phyloP scores from a whole-genome alignment of 2,888 invertebrate species.

The Trachelus stipa region DNA sequence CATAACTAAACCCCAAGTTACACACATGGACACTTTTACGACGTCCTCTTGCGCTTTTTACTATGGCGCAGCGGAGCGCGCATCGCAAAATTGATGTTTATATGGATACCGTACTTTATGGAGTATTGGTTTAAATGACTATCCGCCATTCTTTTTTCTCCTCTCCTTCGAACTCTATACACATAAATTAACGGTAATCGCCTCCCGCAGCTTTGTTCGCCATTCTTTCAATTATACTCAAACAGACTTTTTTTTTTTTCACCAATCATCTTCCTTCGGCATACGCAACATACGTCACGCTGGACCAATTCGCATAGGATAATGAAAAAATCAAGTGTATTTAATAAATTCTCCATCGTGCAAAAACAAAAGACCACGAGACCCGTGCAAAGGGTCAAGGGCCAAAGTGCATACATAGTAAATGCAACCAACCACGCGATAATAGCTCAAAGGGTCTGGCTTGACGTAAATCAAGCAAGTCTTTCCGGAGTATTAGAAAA shows the following conservation, averaged over 20 bases:
- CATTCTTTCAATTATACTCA: background rate
- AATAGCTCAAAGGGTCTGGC: background rate
- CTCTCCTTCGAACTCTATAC: background rate
- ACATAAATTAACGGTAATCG: slow-evolving; percentile 9
- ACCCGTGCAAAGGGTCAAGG: background rate
- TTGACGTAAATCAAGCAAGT: background rate
- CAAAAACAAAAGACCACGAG: background rate
- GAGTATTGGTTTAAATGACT: slow-evolving; percentile 27
- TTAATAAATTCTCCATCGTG: background rate
- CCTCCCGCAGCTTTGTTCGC: background rate
- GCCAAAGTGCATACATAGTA: background rate
- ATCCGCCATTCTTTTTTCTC: slow-evolving; percentile 10
- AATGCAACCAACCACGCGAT: background rate
- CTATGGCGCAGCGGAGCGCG: slow-evolving; percentile 2
- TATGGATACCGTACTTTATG: slow-evolving; percentile 20
- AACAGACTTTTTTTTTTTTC: background rate
- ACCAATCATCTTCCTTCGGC: background rate
- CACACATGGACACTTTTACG: slow-evolving; percentile 23
- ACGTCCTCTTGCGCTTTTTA: slow-evolving; percentile 17
- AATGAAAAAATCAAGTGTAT: background rate
- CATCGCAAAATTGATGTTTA: slow-evolving; percentile 22
- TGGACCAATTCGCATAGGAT: background rate
- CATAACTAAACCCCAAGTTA: slow-evolving; percentile 20
- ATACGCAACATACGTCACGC: background rate
- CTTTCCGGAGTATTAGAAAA: slow-evolving; percentile 5